Conservation (phyloP, 2,888 invertebrate species). For the Endomychus coccineus region DNA sequence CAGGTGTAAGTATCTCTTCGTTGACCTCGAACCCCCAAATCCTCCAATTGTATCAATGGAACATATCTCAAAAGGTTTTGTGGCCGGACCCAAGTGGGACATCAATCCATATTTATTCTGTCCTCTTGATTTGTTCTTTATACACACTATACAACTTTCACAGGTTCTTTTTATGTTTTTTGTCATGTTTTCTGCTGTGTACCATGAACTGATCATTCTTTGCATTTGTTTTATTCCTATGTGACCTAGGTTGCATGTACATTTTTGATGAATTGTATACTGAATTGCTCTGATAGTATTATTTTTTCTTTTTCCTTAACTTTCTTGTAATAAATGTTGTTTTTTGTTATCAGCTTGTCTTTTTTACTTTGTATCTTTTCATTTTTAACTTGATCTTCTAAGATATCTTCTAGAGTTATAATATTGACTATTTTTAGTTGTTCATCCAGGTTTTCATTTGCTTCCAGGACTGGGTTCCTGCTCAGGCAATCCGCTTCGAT, state of each 20-base stretch:
- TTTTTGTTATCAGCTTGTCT: no score
- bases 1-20: constrained; percentile 9
- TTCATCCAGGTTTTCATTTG: background rate
- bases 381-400: background rate
- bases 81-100: constrained; percentile 8
- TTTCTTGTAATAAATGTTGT: no score
- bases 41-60: constrained; percentile 8
- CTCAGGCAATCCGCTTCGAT: constrained; percentile 19
- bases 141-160: constrained; percentile 1
- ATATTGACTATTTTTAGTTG: constrained; percentile 1
- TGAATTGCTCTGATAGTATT: no score
- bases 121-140: constrained; percentile 4
- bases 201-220: background rate
- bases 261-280: no score
- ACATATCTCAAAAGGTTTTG: constrained; percentile 5
- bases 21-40: constrained; percentile 8
- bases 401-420: background rate
- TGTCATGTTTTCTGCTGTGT: constrained; percentile 5
- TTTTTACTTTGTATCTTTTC: no score
- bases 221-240: constrained; percentile 3
- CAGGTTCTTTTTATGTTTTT: no score
- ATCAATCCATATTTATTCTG: constrained; percentile 5
- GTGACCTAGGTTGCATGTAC: background rate
- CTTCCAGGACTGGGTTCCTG: constrained; percentile 1
- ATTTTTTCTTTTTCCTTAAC: no score